Conservation (phyloP, 2,888 invertebrate genomes). For the Dasysyrphus tricinctus region DNA sequence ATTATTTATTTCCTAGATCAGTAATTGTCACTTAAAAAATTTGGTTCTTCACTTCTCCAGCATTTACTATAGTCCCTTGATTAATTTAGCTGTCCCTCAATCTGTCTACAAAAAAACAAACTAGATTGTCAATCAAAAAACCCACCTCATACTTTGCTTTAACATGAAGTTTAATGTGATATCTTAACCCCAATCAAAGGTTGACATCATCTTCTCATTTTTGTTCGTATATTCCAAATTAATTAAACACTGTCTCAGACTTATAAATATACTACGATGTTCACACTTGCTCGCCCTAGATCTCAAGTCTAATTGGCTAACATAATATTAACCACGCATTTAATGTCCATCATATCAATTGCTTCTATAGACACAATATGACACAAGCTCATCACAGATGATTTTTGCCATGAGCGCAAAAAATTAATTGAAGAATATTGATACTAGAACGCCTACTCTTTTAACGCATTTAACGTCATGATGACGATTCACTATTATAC, state of each 20-base stretch:
- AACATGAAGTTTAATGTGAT: background rate
- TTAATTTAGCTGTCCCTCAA: background rate
- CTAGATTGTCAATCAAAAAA: slow-evolving; percentile 52
- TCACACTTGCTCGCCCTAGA: slow-evolving; percentile 58
- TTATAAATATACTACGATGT: background rate
- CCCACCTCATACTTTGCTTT: slow-evolving; percentile 32
- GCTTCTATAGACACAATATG: slow-evolving; percentile 61
- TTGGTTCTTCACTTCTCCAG: slow-evolving; percentile 22
- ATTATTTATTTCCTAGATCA: background rate
- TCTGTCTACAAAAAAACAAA: background rate
- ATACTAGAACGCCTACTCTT: slow-evolving; percentile 52
- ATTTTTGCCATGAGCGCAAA: slow-evolving; percentile 4
- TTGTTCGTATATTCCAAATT: slow-evolving; percentile 56
- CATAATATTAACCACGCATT: slow-evolving; percentile 57
- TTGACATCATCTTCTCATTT: slow-evolving; percentile 64
- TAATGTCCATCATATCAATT: slow-evolving; percentile 55
- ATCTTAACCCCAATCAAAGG: slow-evolving; percentile 59
- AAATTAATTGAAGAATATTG: slow-evolving; percentile 30
- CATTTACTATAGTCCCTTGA: slow-evolving; percentile 4
- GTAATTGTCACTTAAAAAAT: slow-evolving; percentile 23
- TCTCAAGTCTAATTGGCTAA: slow-evolving; percentile 58
- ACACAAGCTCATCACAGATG: slow-evolving; percentile 56
- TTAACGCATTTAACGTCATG: slow-evolving; percentile 4
- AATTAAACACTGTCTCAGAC: slow-evolving; percentile 55
- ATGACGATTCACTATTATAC: background rate